Conservation (phyloP, 2,797 vertebrate genomes). For the Clamator glandarius region DNA sequence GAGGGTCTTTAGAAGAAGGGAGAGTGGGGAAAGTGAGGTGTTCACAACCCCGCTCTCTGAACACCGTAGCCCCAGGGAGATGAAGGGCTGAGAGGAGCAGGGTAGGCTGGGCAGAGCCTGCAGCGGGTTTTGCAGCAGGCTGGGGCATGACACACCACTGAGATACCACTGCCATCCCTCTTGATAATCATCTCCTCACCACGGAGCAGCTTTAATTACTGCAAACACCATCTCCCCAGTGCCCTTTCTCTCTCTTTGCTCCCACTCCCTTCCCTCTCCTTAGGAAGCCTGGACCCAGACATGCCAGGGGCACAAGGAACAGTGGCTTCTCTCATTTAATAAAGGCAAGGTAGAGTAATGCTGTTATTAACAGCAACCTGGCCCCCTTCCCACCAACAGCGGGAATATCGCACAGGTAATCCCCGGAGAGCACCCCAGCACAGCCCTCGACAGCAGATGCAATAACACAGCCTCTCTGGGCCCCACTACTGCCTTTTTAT, state of each 20-base stretch:
- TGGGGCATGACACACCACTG: neutral
- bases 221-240: neutral
- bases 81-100: neutral
- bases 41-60: neutral
- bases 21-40: neutral
- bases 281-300: neutral
- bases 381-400: neutral
- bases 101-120: neutral
- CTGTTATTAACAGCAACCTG: constrained; percentile 39
- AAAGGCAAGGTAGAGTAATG: constrained; percentile 49
- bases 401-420: constrained; percentile 69
- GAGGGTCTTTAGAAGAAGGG: neutral
- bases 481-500: constrained; percentile 58
- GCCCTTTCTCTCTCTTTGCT: rapidly evolving
- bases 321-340: constrained; percentile 69
- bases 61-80: neutral
- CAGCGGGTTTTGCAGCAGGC: neutral
- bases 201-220: constrained; percentile 59
- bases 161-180: neutral
- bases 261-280: neutral
- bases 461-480: constrained; percentile 62
- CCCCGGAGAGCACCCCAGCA: constrained; percentile 25
- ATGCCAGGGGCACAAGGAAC: neutral
- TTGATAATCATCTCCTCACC: constrained; percentile 26
- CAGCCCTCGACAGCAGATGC: constrained; percentile 57